Conservation (phyloP, 2,888 invertebrate species). For the Cotesia congregata region DNA sequence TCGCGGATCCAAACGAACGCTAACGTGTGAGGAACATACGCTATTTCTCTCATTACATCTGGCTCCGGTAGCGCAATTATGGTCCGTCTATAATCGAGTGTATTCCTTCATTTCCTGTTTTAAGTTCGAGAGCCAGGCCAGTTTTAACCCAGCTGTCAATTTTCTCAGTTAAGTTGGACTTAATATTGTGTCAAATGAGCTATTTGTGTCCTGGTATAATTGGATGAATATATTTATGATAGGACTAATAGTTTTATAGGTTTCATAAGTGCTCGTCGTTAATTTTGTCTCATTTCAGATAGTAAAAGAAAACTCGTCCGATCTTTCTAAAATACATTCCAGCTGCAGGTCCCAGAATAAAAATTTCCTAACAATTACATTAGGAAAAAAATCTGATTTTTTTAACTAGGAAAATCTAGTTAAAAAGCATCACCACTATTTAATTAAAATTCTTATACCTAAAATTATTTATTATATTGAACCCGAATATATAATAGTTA, state of each 20-base stretch:
- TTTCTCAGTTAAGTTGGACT: constrained; percentile 13
- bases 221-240: not conserved
- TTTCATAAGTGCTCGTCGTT: not conserved
- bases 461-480: too few species aligned
- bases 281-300: not conserved
- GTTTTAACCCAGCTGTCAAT: constrained; percentile 41
- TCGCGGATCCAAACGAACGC: not conserved
- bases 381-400: too few species aligned
- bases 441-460: too few species aligned
- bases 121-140: constrained; percentile 48
- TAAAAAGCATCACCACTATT: too few species aligned
- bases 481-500: too few species aligned
- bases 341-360: too few species aligned
- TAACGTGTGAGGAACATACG: not conserved
- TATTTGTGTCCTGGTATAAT: not conserved
- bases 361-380: too few species aligned
- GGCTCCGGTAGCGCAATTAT: constrained; percentile 33
- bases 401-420: too few species aligned
- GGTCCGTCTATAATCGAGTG: constrained; percentile 44
- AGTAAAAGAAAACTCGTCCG: too few species aligned
- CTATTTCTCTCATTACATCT: constrained; percentile 8
- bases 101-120: constrained; percentile 50
- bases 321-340: too few species aligned
- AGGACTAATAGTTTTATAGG: too few species aligned
- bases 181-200: constrained; percentile 32